These are phyloP conservation scores for Heliothis virescens DNA, from an alignment of 1,140 invertebrate species.

Conservation along the genomic window DNA sequence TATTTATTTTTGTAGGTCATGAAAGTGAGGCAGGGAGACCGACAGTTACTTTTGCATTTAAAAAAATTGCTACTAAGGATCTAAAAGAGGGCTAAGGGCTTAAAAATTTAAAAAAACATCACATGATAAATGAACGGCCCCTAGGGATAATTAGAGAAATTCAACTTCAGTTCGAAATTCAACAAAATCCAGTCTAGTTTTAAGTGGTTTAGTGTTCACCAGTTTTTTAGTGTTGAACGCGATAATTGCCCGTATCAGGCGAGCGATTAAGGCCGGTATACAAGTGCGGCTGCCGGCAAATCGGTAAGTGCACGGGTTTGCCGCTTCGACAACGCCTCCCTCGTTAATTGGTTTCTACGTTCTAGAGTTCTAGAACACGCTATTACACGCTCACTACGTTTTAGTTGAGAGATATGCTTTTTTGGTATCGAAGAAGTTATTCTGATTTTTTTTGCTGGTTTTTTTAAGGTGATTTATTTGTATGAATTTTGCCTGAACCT, in stretches of 20 bases:
- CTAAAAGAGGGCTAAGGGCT: no score
- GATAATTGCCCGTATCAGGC: constrained; percentile 46
- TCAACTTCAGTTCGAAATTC: not conserved
- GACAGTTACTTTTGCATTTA: no score
- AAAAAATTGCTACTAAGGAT: no score
- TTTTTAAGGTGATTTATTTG: not conserved
- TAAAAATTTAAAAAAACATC: no score
- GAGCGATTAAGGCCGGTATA: constrained; percentile 23
- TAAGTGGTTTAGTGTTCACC: not conserved
- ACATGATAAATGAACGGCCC: no score
- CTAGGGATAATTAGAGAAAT: no score
- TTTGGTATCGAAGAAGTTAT: not conserved
- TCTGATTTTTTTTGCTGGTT: not conserved
- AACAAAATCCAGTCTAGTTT: not conserved
- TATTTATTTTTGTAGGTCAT: no score
- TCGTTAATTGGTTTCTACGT: constrained; percentile 40
- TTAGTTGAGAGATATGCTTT: not conserved
- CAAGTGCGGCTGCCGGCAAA: constrained; percentile 38
- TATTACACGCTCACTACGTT: constrained; percentile 24
- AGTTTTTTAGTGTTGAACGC: not conserved
- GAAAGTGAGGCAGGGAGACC: no score
- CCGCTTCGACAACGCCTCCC: constrained; percentile 40
- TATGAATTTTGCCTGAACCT: no score
- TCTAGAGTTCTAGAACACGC: not conserved
- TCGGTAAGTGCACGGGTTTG: constrained; percentile 53